These are phyloP conservation scores for Nyctalus aviator DNA, from an alignment of 2,797 vertebrate genomes.

Conservation along the genomic window DNA sequence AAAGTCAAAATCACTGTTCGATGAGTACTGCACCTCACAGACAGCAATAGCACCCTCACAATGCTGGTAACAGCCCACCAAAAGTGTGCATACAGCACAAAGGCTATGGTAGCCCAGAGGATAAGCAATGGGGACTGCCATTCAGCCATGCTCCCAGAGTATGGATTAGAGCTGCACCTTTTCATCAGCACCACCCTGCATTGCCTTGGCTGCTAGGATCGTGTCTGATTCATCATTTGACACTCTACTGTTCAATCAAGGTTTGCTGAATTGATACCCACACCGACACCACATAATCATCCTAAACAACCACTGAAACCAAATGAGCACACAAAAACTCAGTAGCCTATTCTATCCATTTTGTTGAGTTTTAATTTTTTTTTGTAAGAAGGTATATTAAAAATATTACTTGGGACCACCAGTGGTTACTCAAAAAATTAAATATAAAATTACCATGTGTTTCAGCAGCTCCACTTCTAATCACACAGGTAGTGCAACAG, in stretches of 20 bases:
- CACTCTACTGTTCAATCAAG: neutral
- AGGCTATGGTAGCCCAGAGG: neutral
- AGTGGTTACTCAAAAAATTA: neutral
- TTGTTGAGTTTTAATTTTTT: neutral
- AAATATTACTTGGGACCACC: neutral
- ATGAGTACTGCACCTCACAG: neutral
- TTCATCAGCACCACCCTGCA: neutral
- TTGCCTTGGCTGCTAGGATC: neutral
- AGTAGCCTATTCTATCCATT: neutral
- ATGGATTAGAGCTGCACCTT: neutral
- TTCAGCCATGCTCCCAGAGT: neutral
- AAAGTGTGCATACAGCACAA: neutral
- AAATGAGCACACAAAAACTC: neutral
- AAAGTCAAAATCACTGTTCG: neutral
- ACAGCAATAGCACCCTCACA: accelerated
- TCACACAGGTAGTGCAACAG: neutral
- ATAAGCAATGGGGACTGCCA: neutral
- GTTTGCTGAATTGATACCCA: neutral
- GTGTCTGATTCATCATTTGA: neutral
- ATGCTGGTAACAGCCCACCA: neutral
- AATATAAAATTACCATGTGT: neutral
- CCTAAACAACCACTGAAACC: neutral
- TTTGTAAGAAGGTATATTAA: neutral
- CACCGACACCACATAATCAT: neutral
- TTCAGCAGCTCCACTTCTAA: neutral